A percentile compares a stretch with the other conserved stretches of the same genome.
Evolutionary conservation across 2,888 invertebrate genomes (phyloP).

Genomic region (Reticulitermes lucifugus): DNA sequence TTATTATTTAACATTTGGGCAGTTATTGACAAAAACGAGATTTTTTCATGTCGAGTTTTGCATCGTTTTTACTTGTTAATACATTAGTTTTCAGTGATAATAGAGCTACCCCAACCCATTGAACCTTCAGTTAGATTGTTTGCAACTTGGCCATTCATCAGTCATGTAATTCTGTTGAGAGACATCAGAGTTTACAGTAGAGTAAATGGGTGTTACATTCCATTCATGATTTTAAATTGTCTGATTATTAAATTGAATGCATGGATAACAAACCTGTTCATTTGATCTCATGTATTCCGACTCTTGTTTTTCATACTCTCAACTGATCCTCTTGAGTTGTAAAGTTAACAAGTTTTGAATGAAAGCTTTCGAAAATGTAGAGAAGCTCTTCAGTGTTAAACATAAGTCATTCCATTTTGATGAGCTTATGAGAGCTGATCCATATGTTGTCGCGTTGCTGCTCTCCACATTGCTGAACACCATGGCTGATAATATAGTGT

Average conservation of each 20-base stretch:
- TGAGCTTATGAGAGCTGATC: too few species aligned
- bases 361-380: background rate
- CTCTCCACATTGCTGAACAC: too few species aligned
- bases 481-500: too few species aligned
- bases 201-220: background rate
- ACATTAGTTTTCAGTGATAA: background rate
- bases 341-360: constrained; percentile 1
- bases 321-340: background rate
- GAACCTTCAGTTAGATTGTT: background rate
- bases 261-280: background rate
- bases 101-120: background rate
- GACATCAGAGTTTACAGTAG: background rate
- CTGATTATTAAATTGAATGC: background rate
- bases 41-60: background rate
- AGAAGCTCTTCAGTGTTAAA: too few species aligned
- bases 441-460: too few species aligned
- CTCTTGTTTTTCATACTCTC: background rate
- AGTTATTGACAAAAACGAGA: background rate
- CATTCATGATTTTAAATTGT: background rate
- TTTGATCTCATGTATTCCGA: background rate
- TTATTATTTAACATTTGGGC: background rate
- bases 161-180: background rate
- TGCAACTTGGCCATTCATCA: background rate
- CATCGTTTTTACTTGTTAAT: background rate
- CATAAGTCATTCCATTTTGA: too few species aligned